Evolutionary conservation across 2,888 invertebrate genomes (phyloP), one percentile per base, ranked within the genome.

Genomic region (Tetheella fluctuosa): DNA sequence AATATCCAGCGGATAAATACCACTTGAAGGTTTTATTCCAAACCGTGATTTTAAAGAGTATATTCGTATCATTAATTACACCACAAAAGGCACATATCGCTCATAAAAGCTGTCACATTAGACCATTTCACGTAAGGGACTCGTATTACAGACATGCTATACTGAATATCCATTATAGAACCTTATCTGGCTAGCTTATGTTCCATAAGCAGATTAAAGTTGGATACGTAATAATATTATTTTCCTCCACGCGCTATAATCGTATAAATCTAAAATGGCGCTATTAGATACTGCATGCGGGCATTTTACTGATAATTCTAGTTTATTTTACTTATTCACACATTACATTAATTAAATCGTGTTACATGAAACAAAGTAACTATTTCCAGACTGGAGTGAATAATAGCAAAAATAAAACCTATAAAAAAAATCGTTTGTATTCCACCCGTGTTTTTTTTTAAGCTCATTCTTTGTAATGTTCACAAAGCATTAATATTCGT

Each of bases 81-180:
- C 69, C 67, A 69, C 72, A 74, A 70, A 69, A 60, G 63, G 59
- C 63, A 57, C 58, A 73, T 48, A 20, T 48, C 48, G 48, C 20
- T 48, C 48, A 48, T 48, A 20, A 48, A 48, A 70, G 65, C 73
- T 70, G 73, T 79, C 77, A 68, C 69, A 68, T 68, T 68, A 65
- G 76, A 74, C 68, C 71, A 68, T 64, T 66, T 70, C 75, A 72
- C 79, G 77, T 67, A 63, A 69, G 67, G 65, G 65, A 54, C 61
- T 85, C 79, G 62, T 65, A 69, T 87, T 86, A 80, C 84, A 59
- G 79, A 79, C 76, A 81, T 70, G 71, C 63, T 77, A 85, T 73
- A 80, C 79, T 69, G 71, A 66, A 71, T 78, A 79, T 74, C 74
- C 28, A 25, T 74, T 66, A 71, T 20, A 20, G 48, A 48, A 20